Evolutionary conservation across 2,113 vertebrate species (phyloP).

Genomic region (Myocastor coypus): DNA sequence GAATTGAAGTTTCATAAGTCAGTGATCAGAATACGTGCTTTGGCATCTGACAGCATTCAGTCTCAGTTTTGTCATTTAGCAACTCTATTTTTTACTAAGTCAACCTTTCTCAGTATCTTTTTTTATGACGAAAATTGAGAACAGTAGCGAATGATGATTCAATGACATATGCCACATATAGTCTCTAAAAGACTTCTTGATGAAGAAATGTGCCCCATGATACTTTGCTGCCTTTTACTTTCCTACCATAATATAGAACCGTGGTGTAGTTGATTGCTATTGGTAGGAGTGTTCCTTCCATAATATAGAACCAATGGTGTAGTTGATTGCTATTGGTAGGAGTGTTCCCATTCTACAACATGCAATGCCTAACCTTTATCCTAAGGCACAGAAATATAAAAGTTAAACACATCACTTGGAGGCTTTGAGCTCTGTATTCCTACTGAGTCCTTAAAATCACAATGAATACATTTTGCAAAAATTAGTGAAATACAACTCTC

Average conservation of each 20-base stretch:
- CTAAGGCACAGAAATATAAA: background rate
- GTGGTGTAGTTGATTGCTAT: background rate
- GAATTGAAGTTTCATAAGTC: background rate
- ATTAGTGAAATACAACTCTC: background rate
- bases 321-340: background rate
- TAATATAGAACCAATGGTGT: background rate
- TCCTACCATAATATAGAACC: background rate
- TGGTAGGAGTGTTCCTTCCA: background rate
- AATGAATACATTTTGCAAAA: background rate
- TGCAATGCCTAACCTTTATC: background rate
- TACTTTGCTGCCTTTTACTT: background rate
- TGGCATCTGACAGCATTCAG: constrained; percentile 26
- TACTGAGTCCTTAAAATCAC: background rate
- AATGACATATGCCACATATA: background rate
- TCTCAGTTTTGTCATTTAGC: constrained; percentile 11
- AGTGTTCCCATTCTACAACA: background rate
- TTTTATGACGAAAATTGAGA: constrained; percentile 28
- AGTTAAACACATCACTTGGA: background rate
- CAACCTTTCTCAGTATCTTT: background rate
- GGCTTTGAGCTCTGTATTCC: background rate
- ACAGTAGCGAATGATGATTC: background rate
- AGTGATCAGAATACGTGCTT: background rate
- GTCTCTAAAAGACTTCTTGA: background rate
- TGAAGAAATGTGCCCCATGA: background rate
- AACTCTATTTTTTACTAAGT: background rate